Evolutionary conservation across 2,113 vertebrate species (phyloP).

Genomic region (Chrysemys picta): DNA sequence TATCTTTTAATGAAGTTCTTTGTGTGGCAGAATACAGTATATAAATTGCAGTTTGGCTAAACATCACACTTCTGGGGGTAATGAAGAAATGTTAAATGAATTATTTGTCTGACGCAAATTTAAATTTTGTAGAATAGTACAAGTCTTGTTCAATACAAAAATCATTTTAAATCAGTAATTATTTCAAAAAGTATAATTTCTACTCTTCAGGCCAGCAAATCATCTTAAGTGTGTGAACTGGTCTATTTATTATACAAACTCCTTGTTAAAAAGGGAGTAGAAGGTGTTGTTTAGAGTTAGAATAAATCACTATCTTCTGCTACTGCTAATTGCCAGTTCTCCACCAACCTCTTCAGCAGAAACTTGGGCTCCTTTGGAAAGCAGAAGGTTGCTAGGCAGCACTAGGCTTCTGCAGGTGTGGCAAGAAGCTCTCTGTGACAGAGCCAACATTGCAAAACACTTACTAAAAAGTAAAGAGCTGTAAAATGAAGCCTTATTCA

Average conservation of each 20-base stretch:
- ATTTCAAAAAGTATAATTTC: neutral
- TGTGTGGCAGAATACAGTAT: neutral
- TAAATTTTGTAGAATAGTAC: neutral
- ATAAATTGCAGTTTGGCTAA: neutral
- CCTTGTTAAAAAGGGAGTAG: neutral
- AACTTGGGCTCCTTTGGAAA: neutral
- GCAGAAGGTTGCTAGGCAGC: constrained; percentile 49
- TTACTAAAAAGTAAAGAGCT: neutral
- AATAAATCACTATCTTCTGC: constrained; percentile 48
- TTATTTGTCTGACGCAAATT: neutral
- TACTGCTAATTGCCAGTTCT: constrained; percentile 26
- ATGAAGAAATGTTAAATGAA: neutral
- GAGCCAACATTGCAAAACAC: neutral
- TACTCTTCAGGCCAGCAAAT: neutral
- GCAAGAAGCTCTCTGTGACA: neutral
- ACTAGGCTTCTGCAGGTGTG: neutral
- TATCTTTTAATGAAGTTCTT: neutral
- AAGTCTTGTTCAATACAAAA: neutral
- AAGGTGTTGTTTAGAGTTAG: constrained; percentile 15
- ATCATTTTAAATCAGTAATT: neutral
- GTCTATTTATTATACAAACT: neutral
- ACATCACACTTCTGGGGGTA: neutral
- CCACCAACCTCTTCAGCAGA: neutral
- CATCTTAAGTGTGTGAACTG: neutral
- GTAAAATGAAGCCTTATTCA: neutral